Conservation (phyloP, 2,888 invertebrate species). For the Coronaproctus castanopsis region DNA sequence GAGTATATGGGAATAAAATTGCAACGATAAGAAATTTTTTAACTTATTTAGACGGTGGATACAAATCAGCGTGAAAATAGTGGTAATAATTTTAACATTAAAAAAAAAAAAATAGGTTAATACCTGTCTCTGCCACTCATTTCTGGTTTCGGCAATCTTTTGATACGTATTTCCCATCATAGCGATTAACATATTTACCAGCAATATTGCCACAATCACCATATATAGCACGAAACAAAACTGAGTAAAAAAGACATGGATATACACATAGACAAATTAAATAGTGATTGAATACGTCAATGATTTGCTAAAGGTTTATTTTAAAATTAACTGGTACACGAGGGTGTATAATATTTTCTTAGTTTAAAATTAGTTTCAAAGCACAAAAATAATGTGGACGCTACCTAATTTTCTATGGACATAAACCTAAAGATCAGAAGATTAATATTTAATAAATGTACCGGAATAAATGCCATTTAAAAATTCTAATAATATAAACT, state of each 20-base stretch:
- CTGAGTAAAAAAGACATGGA: conserved; percentile 28
- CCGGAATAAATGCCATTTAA: too few species aligned
- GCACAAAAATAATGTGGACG: too few species aligned
- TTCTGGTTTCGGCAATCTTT: conserved; percentile 87
- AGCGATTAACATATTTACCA: conserved; percentile 95
- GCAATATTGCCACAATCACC: conserved; percentile 81
- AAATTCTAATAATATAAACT: too few species aligned
- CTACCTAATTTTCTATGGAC: too few species aligned
- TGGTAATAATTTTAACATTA: too few species aligned
- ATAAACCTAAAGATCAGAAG: too few species aligned
- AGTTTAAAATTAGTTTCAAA: neutral
- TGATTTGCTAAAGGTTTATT: neutral
- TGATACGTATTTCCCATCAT: conserved; percentile 99
- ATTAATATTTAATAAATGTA: too few species aligned
- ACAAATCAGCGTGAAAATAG: too few species aligned
- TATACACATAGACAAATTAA: conserved; percentile 8
- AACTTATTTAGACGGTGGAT: too few species aligned
- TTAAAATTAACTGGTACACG: neutral
- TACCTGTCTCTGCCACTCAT: conserved; percentile 90
- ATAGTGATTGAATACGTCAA: neutral
- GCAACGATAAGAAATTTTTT: too few species aligned
- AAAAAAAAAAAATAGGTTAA: too few species aligned
- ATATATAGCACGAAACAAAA: conserved; percentile 88
- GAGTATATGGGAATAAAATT: too few species aligned
- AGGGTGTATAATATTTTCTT: neutral